These are phyloP conservation scores for Nysson spinosus DNA, from an alignment of 2,888 invertebrate species.

Conservation along the genomic window DNA sequence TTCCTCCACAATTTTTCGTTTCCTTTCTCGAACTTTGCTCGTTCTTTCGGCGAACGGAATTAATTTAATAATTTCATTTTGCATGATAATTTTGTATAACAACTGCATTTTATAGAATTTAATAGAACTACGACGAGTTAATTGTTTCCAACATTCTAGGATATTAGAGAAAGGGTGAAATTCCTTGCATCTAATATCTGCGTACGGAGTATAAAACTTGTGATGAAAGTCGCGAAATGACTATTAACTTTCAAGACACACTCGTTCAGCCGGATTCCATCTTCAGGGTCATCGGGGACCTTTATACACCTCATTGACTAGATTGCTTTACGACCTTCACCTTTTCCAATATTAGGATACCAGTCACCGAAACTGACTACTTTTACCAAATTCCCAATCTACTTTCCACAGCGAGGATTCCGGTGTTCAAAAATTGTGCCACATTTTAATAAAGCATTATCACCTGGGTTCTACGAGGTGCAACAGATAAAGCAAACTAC, in stretches of 20 bases:
- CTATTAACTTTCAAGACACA: slow-evolving; percentile 30
- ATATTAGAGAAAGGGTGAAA: not conserved
- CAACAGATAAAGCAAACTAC: not conserved
- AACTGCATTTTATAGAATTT: too few relatives aligned
- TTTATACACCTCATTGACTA: slow-evolving; percentile 27
- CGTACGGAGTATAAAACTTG: slow-evolving; percentile 9
- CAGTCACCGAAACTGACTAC: slow-evolving; percentile 7
- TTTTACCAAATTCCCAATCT: not conserved
- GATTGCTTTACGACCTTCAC: slow-evolving; percentile 32
- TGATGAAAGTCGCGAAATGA: slow-evolving; percentile 16
- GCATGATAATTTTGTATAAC: too few relatives aligned
- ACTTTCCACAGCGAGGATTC: not conserved
- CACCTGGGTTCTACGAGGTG: not conserved
- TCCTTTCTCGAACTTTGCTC: too few relatives aligned
- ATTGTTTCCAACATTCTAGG: too few relatives aligned
- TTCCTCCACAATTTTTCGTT: too few relatives aligned
- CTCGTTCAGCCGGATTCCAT: slow-evolving; percentile 48
- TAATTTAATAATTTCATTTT: too few relatives aligned
- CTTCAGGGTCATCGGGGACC: slow-evolving; percentile 35
- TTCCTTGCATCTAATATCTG: not conserved
- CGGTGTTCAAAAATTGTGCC: not conserved
- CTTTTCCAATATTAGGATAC: slow-evolving; percentile 27
- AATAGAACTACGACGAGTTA: too few relatives aligned
- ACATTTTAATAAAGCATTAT: not conserved
- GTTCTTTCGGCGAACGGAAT: too few relatives aligned